Evolutionary conservation across 2,797 vertebrate genomes (phyloP), one percentile per base, ranked within the genome.

Genomic region (Champsocephalus gunnari): DNA sequence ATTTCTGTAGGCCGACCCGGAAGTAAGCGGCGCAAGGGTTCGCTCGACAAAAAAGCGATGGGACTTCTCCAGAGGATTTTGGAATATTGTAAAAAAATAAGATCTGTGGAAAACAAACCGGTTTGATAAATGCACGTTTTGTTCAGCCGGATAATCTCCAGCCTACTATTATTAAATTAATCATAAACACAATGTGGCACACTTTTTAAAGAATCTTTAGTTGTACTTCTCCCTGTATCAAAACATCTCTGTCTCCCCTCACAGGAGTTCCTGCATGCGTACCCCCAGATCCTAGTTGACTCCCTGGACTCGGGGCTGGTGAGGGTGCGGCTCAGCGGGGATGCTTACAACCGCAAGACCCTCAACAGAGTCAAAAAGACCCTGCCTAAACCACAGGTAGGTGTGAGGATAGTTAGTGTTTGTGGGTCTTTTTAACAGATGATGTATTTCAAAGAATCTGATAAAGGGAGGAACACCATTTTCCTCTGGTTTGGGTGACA

Each of bases 281-380:
- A 96, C 80, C 96, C 97, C n/a, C 96, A 98, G 92, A 94, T 97
- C 79, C 93, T 95, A 1, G 95, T 95, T 1, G 97, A 98, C 71
- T 92, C 94, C 8, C 89, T 95, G 82, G 95, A 95, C 80, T 87
- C 93, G 10, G 94, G 93, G 51, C 90, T 92, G 0, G 96, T 97
- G 83, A 95, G 93, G 87, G 94, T 98, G 77, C 95, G 96, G 74
- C 93, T 96, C 0, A 94, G 95, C 0, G 97, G 97, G 17, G 96
- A 97, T 12, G 96, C 96, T 74, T 98, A 98, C 90, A 98, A 98
- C 89, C 96, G 97, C 49, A 98, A 98, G 92, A 98, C 97, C 3
- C 96, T 98, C 84, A 98, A 97, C 93, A 95, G 96, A 84, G 95
- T 97, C 81, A 98, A 97, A 91, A 97, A 96, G 94, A 96, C 92